phyloP scores from a whole-genome alignment of 2,888 invertebrate genomes.

The Apodemia duryi region DNA sequence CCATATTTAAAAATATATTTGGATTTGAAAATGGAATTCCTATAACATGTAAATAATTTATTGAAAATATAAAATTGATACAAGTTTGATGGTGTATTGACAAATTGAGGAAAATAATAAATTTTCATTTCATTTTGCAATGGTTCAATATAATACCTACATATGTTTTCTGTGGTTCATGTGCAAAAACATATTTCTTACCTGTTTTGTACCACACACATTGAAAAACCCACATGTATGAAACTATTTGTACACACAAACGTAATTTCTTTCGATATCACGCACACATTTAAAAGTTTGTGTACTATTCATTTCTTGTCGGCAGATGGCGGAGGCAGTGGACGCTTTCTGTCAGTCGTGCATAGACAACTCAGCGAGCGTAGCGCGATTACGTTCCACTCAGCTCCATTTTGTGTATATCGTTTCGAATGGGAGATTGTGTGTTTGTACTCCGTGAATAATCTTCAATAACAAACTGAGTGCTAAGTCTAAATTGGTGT shows the following conservation, averaged over 20 bases:
- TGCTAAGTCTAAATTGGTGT: conserved; percentile 54
- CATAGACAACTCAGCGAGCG: conserved; percentile 74
- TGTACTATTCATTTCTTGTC: conserved; percentile 75
- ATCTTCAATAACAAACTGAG: conserved; percentile 57
- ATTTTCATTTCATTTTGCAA: too few relatives aligned
- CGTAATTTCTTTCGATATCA: conserved; percentile 44
- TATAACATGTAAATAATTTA: too few relatives aligned
- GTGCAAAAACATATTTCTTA: too few relatives aligned
- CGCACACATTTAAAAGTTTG: conserved; percentile 48
- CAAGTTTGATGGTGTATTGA: too few relatives aligned
- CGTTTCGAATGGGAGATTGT: conserved; percentile 76
- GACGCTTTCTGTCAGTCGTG: conserved; percentile 76
- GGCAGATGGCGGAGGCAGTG: conserved; percentile 79
- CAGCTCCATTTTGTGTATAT: conserved; percentile 76
- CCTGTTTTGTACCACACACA: neutral
- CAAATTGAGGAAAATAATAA: too few relatives aligned
- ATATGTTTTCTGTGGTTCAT: too few relatives aligned
- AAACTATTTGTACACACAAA: conserved; percentile 27
- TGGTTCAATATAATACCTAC: too few relatives aligned
- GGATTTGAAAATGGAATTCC: too few relatives aligned
- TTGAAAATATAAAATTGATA: too few relatives aligned
- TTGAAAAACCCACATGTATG: neutral
- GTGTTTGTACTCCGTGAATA: conserved; percentile 75
- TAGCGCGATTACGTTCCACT: conserved; percentile 61
- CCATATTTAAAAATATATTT: too few relatives aligned